Evolutionary conservation across 2,888 invertebrate genomes (phyloP).

Genomic region (Tigriopus californicus): DNA sequence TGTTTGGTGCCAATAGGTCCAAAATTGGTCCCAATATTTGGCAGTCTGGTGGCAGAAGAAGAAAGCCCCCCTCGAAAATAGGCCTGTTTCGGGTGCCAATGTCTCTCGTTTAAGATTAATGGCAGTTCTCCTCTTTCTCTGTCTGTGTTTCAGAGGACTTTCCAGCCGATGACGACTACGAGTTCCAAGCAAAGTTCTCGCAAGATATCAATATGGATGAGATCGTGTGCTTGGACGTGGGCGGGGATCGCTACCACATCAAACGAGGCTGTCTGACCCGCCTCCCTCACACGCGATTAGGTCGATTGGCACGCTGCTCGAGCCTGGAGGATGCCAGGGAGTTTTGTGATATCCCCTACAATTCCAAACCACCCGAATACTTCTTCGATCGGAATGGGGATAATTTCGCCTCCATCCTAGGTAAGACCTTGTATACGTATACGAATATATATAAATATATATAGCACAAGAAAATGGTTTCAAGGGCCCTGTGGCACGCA

Average conservation of each 20-base stretch:
- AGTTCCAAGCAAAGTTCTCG: not conserved
- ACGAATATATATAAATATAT: too few relatives aligned
- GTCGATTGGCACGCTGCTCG: not conserved
- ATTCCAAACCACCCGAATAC: constrained; percentile 2
- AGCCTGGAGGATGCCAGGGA: not conserved
- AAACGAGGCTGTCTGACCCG: not conserved
- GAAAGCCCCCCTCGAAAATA: too few relatives aligned
- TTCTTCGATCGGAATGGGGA: constrained; percentile 15
- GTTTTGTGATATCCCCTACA: not conserved
- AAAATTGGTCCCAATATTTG: too few relatives aligned
- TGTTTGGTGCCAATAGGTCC: too few relatives aligned
- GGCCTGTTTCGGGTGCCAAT: too few relatives aligned
- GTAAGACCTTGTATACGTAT: not conserved
- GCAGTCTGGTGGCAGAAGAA: too few relatives aligned
- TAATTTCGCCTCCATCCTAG: constrained; percentile 13
- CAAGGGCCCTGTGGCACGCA: too few relatives aligned
- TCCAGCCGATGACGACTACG: not conserved
- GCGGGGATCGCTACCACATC: constrained; percentile 7
- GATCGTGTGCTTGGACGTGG: constrained; percentile 5
- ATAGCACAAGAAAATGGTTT: too few relatives aligned
- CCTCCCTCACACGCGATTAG: constrained; percentile 7
- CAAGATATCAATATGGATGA: constrained; percentile 1
- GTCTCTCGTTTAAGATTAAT: too few relatives aligned
- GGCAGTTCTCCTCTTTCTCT: not conserved
- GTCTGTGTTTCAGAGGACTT: not conserved